phyloP scores from a whole-genome alignment of 2,888 invertebrate species.

The Xestia rhomboidea region DNA sequence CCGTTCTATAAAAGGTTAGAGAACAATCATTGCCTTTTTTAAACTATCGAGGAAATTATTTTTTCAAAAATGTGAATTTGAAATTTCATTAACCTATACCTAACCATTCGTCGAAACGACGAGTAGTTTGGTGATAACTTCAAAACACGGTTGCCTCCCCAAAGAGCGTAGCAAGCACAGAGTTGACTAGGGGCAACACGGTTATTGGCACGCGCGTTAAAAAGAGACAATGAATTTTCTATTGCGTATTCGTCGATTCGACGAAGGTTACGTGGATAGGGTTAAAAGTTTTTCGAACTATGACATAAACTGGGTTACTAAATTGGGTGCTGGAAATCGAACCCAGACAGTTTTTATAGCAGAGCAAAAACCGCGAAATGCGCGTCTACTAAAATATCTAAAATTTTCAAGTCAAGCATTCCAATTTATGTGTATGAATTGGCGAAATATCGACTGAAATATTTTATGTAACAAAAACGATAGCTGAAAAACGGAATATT shows the following conservation, averaged over 20 bases:
- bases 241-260: background rate
- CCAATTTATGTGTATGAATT: constrained; percentile 14
- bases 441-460: constrained; percentile 16
- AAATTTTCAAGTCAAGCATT: constrained; percentile 13
- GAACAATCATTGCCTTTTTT: background rate
- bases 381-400: background rate
- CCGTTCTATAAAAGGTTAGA: too few species aligned
- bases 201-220: background rate
- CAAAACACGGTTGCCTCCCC: too few species aligned
- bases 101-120: background rate
- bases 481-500: background rate
- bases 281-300: too few species aligned
- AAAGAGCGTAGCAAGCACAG: too few species aligned
- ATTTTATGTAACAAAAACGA: constrained; percentile 29
- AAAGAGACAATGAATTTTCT: background rate
- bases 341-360: background rate
- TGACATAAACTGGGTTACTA: background rate
- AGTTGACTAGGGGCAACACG: background rate
- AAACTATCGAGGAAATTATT: too few species aligned
- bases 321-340: background rate
- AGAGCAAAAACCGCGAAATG: background rate
- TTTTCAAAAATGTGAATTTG: too few species aligned
- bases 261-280: background rate
- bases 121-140: background rate
- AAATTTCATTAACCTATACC: too few species aligned